A percentile compares a stretch with the other conserved stretches of the same genome.
These are phyloP conservation scores for Dione vanillae DNA, from an alignment of 2,888 invertebrate species.

Conservation along the genomic window DNA sequence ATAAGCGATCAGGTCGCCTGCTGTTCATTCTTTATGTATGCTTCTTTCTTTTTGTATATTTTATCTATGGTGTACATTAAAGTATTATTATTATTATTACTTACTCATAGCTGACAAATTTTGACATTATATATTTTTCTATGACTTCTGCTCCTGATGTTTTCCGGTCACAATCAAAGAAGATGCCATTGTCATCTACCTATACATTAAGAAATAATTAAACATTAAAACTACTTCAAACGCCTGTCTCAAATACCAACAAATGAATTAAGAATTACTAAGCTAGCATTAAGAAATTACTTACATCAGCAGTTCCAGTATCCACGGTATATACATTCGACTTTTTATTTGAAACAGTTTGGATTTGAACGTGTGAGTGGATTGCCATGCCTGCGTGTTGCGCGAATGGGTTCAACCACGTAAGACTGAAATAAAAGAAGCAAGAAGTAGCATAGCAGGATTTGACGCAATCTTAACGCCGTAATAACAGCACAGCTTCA, in stretches of 20 bases:
- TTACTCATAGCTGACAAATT: conserved; percentile 69
- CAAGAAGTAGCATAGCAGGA: too few species aligned
- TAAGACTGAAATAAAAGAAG: conserved; percentile 55
- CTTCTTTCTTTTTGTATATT: too few species aligned
- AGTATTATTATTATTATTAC: too few species aligned
- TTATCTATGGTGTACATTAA: too few species aligned
- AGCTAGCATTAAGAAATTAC: conserved; percentile 25
- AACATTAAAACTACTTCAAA: too few species aligned
- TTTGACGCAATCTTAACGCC: too few species aligned
- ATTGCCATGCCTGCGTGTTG: conserved; percentile 74
- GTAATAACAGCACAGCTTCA: too few species aligned
- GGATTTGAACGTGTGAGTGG: conserved; percentile 71
- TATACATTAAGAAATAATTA: conserved; percentile 42
- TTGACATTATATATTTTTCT: conserved; percentile 67
- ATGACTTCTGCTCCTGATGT: conserved; percentile 66
- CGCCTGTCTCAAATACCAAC: too few species aligned
- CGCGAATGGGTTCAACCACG: conserved; percentile 70
- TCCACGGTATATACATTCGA: conserved; percentile 60
- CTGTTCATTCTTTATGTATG: too few species aligned
- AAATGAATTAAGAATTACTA: too few species aligned
- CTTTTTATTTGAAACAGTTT: conserved; percentile 56
- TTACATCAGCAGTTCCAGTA: conserved; percentile 56
- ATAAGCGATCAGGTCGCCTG: too few species aligned
- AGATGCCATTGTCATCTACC: conserved; percentile 60
- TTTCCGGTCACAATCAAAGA: conserved; percentile 71